Conservation (phyloP, 2,888 invertebrate species). For the Tachina grossa region DNA sequence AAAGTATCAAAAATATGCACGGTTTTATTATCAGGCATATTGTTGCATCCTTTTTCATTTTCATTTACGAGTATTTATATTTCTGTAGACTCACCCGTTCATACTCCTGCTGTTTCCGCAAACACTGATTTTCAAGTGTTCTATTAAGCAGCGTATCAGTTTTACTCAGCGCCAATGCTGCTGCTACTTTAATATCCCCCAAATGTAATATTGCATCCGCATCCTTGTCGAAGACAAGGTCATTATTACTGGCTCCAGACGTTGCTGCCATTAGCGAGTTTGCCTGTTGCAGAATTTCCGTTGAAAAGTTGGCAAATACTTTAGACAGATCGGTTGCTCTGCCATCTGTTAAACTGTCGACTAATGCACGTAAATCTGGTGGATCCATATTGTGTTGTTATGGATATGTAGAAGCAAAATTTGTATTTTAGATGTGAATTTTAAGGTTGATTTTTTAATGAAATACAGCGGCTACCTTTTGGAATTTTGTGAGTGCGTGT, state of each 20-base stretch:
- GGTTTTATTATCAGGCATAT: too few species aligned
- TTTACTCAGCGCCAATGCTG: slow-evolving; percentile 49
- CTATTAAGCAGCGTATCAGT: slow-evolving; percentile 73
- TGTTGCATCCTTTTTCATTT: background rate
- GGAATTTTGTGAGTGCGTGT: background rate
- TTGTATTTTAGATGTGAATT: background rate
- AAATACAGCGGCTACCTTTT: background rate
- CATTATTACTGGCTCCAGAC: background rate
- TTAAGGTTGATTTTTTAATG: background rate
- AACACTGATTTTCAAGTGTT: slow-evolving; percentile 76
- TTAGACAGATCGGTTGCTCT: slow-evolving; percentile 73
- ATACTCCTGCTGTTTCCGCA: slow-evolving; percentile 73
- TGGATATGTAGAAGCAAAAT: background rate
- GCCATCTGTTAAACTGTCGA: slow-evolving; percentile 75
- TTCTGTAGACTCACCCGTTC: slow-evolving; percentile 56
- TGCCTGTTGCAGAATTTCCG: slow-evolving; percentile 76
- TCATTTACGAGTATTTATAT: background rate
- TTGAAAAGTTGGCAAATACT: slow-evolving; percentile 77
- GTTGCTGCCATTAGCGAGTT: slow-evolving; percentile 74
- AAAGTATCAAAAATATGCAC: background rate
- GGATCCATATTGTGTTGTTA: slow-evolving; percentile 73
- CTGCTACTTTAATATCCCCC: slow-evolving; percentile 52
- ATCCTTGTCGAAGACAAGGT: slow-evolving; percentile 9
- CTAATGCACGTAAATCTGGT: slow-evolving; percentile 75
- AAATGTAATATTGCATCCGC: slow-evolving; percentile 49